Percentiles rank a stretch among this genome's conserved stretches.
These are phyloP conservation scores for Todiramphus chloris DNA, from an alignment of 2,113 vertebrate genomes.

Conservation along the genomic window DNA sequence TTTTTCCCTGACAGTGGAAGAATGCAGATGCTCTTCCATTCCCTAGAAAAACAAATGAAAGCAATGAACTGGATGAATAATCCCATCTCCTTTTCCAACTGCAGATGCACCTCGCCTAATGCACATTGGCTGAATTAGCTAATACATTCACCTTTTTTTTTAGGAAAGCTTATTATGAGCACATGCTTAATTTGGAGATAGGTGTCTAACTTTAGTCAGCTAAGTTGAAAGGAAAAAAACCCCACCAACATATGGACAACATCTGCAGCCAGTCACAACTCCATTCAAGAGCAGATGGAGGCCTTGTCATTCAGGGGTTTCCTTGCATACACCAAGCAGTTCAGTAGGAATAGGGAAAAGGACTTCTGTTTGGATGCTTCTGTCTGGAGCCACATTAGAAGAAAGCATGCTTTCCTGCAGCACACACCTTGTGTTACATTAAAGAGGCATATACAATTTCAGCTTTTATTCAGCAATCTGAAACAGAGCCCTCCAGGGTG, in stretches of 20 bases:
- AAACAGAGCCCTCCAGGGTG: conserved; percentile 24
- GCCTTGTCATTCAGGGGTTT: conserved; percentile 61
- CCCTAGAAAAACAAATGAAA: background rate
- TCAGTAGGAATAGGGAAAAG: conserved; percentile 41
- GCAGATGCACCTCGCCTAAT: background rate
- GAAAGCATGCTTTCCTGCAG: background rate
- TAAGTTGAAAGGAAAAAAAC: conserved; percentile 47
- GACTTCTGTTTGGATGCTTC: conserved; percentile 61
- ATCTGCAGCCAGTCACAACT: conserved; percentile 59
- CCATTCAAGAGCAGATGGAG: conserved; percentile 52
- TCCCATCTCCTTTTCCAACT: background rate
- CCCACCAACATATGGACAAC: conserved; percentile 64
- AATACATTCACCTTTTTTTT: background rate
- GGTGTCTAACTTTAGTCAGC: conserved; percentile 44
- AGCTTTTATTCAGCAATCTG: conserved; percentile 34
- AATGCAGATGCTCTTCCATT: background rate
- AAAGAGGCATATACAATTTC: conserved; percentile 51
- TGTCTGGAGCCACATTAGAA: conserved; percentile 58
- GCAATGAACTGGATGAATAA: background rate
- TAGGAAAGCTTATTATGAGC: no score
- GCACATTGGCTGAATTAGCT: background rate
- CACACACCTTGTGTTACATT: conserved; percentile 38
- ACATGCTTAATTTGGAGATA: conserved; percentile 36
- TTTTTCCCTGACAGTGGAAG: background rate
- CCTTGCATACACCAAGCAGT: conserved; percentile 15